Evolutionary conservation across 1,140 invertebrate species (phyloP).

Genomic region (Alviniconcha marisindica): DNA sequence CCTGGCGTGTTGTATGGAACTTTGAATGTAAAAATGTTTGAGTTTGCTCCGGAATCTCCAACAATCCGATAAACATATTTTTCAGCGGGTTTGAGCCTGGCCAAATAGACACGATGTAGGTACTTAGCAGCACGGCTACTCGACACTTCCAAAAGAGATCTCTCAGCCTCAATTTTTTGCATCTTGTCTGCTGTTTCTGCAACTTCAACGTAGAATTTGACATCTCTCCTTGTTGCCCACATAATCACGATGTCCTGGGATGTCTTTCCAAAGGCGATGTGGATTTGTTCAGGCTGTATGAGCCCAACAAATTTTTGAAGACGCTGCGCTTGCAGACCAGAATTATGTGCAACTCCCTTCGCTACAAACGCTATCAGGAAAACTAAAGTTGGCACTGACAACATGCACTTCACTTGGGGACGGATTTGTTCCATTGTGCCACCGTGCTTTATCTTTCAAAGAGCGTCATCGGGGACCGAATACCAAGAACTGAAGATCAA

Average conservation of each 20-base stretch:
- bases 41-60: slow-evolving; percentile 46
- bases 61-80: slow-evolving; percentile 61
- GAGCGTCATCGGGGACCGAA: too few relatives aligned
- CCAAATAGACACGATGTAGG: slow-evolving; percentile 59
- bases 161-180: slow-evolving; percentile 47
- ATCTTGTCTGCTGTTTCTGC: slow-evolving; percentile 42
- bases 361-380: too few relatives aligned
- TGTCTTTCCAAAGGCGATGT: slow-evolving; percentile 62
- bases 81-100: slow-evolving; percentile 50
- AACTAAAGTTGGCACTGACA: too few relatives aligned
- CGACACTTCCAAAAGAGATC: slow-evolving; percentile 48
- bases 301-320: background rate
- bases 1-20: slow-evolving; percentile 45
- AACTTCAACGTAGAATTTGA: slow-evolving; percentile 57
- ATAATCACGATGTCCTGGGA: slow-evolving; percentile 62
- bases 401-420: too few relatives aligned
- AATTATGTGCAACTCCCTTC: too few relatives aligned
- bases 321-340: background rate
- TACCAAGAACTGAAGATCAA: too few relatives aligned
- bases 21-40: slow-evolving; percentile 58
- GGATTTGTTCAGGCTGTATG: slow-evolving; percentile 57
- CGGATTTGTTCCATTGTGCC: too few relatives aligned
- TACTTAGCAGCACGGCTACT: slow-evolving; percentile 54
- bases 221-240: slow-evolving; percentile 59
- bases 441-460: too few relatives aligned